Evolutionary conservation across 2,113 vertebrate genomes (phyloP), one percentile per base, ranked within the genome.

Genomic region (Nasalis larvatus): DNA sequence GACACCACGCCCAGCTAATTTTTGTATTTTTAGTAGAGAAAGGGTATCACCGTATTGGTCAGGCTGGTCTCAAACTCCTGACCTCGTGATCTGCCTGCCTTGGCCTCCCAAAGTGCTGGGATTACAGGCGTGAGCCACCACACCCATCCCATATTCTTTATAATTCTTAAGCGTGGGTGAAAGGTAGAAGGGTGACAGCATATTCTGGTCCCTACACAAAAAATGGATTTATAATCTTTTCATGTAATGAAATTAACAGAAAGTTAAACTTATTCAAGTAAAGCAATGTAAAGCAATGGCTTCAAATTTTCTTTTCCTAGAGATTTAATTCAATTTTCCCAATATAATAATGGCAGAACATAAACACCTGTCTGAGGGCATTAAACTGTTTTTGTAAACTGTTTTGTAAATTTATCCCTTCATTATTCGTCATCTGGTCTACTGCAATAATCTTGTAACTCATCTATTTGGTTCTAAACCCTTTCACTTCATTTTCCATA

Each of bases 191-290:
- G 69, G 8, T 27, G 32, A 86, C 20, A 87, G 87, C 8, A 35
- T 86, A 86, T 56, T 86, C 25, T 40, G 81, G 63, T 78, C 58
- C 42, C 63, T 87, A 16, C 37, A 80, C 58, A 23, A 54, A 69
- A 80, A 63, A 86, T 52, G 3, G 30, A 69, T 90, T 77, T 81
- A 54, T 32, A 80, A 66, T 76, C 8, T 91, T 96, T 97, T 86
- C 42, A 32, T 92, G 12, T 84, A 89, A 78, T 88, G 74, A 90
- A 96, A 96, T 81, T 85, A 71, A 95, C 68, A 96, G 37, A 56
- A 77, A 77, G 60, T 84, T 87, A 91, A 96, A 88, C 42, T 86
- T 93, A 93, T 84, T 95, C 54, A 68, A 93, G 63, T 54, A 92
- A 52, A 52, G 94, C 56, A 96, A n/a, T 54, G 1, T 47, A 37